These are phyloP conservation scores for Pollachius pollachius DNA, from an alignment of 2,113 vertebrate species.

Conservation along the genomic window DNA sequence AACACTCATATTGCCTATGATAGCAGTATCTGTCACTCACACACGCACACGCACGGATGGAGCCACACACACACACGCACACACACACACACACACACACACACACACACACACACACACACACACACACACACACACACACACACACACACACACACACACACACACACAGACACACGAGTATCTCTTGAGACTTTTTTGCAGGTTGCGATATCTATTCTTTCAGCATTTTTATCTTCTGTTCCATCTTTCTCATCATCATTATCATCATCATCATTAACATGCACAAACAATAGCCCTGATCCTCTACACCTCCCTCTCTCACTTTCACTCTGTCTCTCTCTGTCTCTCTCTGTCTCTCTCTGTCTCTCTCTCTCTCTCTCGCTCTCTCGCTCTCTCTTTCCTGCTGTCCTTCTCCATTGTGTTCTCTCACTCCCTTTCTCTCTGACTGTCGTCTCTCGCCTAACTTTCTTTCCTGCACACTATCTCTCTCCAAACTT, in stretches of 20 bases:
- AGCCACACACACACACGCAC: conserved; percentile 20
- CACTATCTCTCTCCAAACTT: too few species aligned
- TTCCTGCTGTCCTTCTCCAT: too few species aligned
- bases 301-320: background rate
- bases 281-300: background rate
- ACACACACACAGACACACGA: background rate
- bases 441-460: background rate
- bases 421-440: too few species aligned
- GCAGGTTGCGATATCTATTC: too few species aligned
- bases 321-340: background rate
- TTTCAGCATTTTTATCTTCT: background rate
- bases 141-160: conserved; percentile 12
- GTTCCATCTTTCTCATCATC: background rate
- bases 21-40: conserved; percentile 27
- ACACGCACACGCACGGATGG: conserved; percentile 25
- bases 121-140: conserved; percentile 19
- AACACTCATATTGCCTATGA: conserved; percentile 31
- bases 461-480: background rate
- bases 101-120: background rate
- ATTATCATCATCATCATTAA: background rate
- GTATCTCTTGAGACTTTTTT: background rate
- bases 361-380: too few species aligned
- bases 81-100: background rate
- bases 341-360: background rate
- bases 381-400: too few species aligned